Evolutionary conservation across 2,888 invertebrate genomes (phyloP), one percentile per base, ranked within the genome.

Genomic region (Barypeithes pellucidus): DNA sequence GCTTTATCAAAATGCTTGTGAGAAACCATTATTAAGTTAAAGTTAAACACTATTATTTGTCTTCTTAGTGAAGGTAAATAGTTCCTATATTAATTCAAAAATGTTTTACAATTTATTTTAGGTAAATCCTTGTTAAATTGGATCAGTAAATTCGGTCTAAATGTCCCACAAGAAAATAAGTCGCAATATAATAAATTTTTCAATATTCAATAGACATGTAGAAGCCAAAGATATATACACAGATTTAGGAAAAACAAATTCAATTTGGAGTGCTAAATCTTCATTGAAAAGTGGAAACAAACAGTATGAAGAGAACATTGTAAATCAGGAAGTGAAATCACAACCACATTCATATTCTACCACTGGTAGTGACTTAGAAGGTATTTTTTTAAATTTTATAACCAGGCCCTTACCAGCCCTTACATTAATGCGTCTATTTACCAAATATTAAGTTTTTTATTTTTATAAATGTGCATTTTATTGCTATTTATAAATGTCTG

Each of bases 341-440:
- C 62, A 52, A 29, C 41, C 9, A n/a, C 11, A 54, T 41, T 50
- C 61, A 14, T 69, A 41, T 22, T 67, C 61, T 12, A 67, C 61
- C 12, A 24, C 29, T 62, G 50, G 43, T 52, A 71, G 71, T 54
- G 72, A 72, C 29, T 52, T 62, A 20, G 67, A 72, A 45, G 72
- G 72, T 61, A 60, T 24, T 18, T 18, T 14, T 14, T 14, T 43
- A n/a, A n/a, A 16, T 43, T 43, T 43, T 14, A 43, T 16, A 16
- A 14, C n/a, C n/a, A n/a, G n/a, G n/a, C n/a, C n/a, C n/a, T n/a
- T n/a, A n/a, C n/a, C n/a, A n/a, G n/a, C n/a, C n/a, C n/a, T n/a
- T n/a, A n/a, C n/a, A n/a, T n/a, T n/a, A n/a, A n/a, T n/a, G n/a
- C n/a, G n/a, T n/a, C n/a, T n/a, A n/a, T n/a, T n/a, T n/a, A n/a